Percentiles rank a stretch among this genome's conserved stretches.
Conservation (phyloP, 2,113 vertebrate genomes). For the Choloepus hoffmanni region DNA sequence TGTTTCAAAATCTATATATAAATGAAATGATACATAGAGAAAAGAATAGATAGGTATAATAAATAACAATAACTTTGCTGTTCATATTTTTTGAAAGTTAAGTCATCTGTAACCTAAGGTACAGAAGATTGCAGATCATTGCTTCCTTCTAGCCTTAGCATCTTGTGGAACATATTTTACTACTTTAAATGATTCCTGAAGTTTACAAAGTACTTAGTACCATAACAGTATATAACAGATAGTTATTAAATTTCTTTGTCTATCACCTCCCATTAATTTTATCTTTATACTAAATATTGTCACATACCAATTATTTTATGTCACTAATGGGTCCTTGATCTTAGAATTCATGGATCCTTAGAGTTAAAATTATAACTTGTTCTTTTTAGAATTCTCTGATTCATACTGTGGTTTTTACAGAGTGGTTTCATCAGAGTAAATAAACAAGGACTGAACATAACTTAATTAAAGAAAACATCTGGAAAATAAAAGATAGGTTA, state of each 20-base stretch:
- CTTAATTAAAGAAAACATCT: constrained; percentile 62
- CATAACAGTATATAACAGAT: not conserved
- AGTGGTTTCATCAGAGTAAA: not conserved
- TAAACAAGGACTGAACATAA: not conserved
- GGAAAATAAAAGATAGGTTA: constrained; percentile 2
- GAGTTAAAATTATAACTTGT: not conserved
- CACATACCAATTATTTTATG: not conserved
- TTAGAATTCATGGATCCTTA: not conserved
- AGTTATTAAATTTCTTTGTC: constrained; percentile 6
- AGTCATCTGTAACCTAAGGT: constrained; percentile 4
- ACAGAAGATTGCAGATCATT: not conserved
- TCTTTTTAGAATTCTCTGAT: not conserved
- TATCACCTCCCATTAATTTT: not conserved
- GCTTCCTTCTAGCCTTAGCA: not conserved
- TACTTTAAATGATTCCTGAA: not conserved
- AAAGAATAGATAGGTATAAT: not conserved
- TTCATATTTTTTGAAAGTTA: constrained; percentile 22
- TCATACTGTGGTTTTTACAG: not conserved
- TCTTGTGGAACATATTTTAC: not conserved
- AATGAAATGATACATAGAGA: not conserved
- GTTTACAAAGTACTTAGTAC: not conserved
- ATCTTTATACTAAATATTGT: not conserved
- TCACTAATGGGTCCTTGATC: not conserved
- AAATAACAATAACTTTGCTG: constrained; percentile 14
- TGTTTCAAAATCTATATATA: not conserved